Conservation (phyloP, 2,888 invertebrate genomes). For the Dicyrtomina minuta region DNA sequence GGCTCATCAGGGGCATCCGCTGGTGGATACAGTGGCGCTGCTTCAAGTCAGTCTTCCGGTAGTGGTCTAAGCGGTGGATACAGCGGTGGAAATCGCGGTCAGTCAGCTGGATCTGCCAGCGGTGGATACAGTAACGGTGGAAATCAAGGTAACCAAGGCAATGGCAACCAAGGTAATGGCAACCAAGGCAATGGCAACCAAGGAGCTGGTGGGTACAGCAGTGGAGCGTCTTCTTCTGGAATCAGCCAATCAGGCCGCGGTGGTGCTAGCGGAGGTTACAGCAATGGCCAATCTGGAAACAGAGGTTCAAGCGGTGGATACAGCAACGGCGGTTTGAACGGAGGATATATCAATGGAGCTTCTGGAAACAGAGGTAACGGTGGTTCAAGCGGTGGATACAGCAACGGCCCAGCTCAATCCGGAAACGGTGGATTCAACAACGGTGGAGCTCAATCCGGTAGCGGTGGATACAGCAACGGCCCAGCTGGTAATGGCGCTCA, state of each 20-base stretch:
- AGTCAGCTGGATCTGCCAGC: not conserved
- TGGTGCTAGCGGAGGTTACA: conserved; percentile 1
- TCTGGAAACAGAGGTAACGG: too few species aligned
- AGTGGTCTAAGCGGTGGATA: not conserved
- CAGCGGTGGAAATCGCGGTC: not conserved
- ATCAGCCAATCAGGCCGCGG: too few species aligned
- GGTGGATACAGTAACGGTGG: conserved; percentile 7
- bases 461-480: too few species aligned
- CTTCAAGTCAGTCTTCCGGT: not conserved
- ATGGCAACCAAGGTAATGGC: not conserved
- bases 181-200: not conserved
- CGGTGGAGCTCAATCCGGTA: too few species aligned
- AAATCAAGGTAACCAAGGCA: too few species aligned
- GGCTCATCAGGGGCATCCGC: not conserved
- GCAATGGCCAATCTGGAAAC: not conserved
- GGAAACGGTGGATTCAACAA: too few species aligned
- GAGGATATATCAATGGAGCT: too few species aligned
- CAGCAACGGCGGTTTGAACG: not conserved
- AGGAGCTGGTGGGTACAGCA: conserved; percentile 2
- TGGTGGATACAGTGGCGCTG: not conserved
- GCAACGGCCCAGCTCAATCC: too few species aligned
- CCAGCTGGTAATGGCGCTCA: too few species aligned
- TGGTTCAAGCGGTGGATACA: too few species aligned
- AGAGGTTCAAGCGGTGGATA: not conserved
- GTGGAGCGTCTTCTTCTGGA: not conserved